Base-by-base conservation (phyloP, 2,888 invertebrate species). In the Eudasyphora cyanicolor region DNA sequence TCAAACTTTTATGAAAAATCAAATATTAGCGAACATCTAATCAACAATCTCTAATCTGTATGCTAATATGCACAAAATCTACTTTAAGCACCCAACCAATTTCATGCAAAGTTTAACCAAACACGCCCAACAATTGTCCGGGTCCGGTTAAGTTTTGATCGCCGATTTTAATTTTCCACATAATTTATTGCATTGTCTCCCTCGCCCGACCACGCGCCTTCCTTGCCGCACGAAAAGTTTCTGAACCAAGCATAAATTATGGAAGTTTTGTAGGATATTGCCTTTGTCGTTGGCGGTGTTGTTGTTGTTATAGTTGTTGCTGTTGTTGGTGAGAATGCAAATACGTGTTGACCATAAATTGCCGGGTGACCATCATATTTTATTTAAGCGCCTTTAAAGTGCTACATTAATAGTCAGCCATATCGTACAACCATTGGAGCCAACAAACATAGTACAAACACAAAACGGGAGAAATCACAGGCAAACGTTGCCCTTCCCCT, bases 231-330 rank as follows among this genome's bases (percentile, higher is more conserved):
- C n/a, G 5, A 4, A 60, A 45, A 45, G n/a, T 45, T 45, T n/a
- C n/a, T n/a, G n/a, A n/a, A n/a, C n/a, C n/a, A n/a, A n/a, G n/a
- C 67, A 67, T 67, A 67, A 67, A 38, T 67, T 67, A 24, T 42
- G 42, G 21, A 42, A 35, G 42, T 67, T 67, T 42, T 38, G 42
- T 21, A 32, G 62, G 17, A 17, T 32, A 17, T 62, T 38, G 64
- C 38, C 21, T 10, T 67, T 38, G 62, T 21, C 54, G 54, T 51
- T n/a, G n/a, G n/a, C n/a, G n/a, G n/a, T n/a, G 7, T 51, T 12
- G 5, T 5, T n/a, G n/a, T n/a, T n/a, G n/a, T n/a, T n/a, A n/a
- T n/a, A n/a, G n/a, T 7, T 51, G 49, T 51, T 17, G 49, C 6
- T 17, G 49, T 51, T 51, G 49, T 17, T 17, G 54, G 2, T n/a